Evolutionary conservation across 2,113 vertebrate species (phyloP).

Genomic region (Erythrolamprus reginae): DNA sequence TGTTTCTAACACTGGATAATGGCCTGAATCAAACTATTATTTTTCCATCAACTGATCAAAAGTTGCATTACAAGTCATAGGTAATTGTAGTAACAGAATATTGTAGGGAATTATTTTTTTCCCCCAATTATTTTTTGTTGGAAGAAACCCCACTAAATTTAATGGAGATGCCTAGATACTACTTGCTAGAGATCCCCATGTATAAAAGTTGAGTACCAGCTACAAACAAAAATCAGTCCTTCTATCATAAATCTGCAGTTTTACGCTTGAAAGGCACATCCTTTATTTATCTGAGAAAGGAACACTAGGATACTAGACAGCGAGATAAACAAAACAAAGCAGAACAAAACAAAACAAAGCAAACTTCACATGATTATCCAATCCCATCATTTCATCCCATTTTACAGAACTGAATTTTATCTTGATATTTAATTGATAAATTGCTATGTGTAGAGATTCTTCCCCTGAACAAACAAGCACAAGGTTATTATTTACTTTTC

Average conservation of each 20-base stretch:
- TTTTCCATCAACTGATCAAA: not conserved
- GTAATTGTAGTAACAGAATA: not conserved
- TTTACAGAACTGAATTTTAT: not conserved
- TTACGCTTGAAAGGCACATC: not conserved
- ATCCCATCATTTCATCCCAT: not conserved
- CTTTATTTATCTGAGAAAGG: not conserved
- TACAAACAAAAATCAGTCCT: not conserved
- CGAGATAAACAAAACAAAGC: not conserved
- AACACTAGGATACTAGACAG: too few relatives aligned
- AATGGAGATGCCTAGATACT: not conserved
- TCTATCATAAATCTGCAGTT: not conserved
- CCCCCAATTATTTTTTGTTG: too few relatives aligned
- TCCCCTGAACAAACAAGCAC: not conserved
- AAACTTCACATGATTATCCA: not conserved
- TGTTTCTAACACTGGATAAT: not conserved
- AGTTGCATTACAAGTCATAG: not conserved
- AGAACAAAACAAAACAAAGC: not conserved
- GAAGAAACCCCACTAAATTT: not conserved
- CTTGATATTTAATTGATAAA: not conserved
- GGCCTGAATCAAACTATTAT: not conserved
- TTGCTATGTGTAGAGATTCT: not conserved
- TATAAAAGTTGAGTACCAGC: not conserved
- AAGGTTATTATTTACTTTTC: not conserved
- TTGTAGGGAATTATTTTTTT: not conserved
- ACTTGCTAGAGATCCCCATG: not conserved